phyloP scores from a whole-genome alignment of 2,113 vertebrate genomes.

The Ophthalmolycus amberensis region DNA sequence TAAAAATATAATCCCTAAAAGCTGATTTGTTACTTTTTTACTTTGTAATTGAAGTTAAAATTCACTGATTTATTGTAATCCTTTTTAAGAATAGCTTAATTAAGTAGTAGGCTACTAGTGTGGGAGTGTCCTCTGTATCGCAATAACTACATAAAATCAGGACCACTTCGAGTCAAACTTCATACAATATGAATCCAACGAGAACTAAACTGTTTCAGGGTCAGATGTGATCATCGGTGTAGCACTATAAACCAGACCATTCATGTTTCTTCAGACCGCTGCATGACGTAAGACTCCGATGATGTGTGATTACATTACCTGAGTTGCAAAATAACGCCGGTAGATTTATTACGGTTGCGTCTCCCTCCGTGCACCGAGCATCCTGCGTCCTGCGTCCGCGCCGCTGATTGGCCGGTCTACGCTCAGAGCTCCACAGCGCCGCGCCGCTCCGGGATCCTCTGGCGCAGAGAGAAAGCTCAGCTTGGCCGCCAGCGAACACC shows the following conservation, averaged over 20 bases:
- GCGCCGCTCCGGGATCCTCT: slow-evolving; percentile 64
- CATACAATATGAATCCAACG: neutral
- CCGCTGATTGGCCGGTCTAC: slow-evolving; percentile 69
- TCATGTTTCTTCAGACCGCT: slow-evolving; percentile 3
- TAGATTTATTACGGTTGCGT: slow-evolving; percentile 60
- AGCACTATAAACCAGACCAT: neutral
- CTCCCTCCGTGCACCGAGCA: slow-evolving; percentile 20
- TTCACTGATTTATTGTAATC: neutral
- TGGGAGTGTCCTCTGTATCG: no score
- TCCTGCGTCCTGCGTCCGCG: slow-evolving; percentile 64
- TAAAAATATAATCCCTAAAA: neutral
- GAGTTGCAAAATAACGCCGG: slow-evolving; percentile 57
- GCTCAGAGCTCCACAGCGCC: slow-evolving; percentile 65
- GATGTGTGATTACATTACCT: slow-evolving; percentile 77
- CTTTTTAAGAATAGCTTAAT: neutral
- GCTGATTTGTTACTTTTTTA: neutral
- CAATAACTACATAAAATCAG: neutral
- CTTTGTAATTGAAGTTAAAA: neutral
- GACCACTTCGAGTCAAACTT: neutral
- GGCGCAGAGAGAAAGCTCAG: slow-evolving; percentile 75
- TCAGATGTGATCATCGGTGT: neutral
- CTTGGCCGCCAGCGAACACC: slow-evolving; percentile 60
- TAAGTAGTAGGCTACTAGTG: no score
- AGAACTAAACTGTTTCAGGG: neutral
- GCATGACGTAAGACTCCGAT: slow-evolving; percentile 67